phyloP scores from a whole-genome alignment of 1,140 invertebrate species.

The Globodera ellingtonae region DNA sequence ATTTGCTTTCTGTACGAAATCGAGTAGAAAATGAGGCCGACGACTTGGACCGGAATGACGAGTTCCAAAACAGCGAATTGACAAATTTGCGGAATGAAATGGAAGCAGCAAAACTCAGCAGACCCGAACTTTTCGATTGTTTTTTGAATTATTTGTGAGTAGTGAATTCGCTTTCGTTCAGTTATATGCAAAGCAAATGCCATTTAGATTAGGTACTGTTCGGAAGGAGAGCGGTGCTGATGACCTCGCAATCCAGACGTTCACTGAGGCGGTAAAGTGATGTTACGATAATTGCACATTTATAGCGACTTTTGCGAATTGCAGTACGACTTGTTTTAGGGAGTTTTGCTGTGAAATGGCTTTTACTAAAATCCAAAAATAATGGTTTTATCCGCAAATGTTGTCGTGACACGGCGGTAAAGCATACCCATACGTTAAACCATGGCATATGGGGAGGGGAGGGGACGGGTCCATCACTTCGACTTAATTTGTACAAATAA shows the following conservation, averaged over 20 bases:
- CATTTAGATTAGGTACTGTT: constrained; percentile 37
- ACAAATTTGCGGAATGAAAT: constrained; percentile 41
- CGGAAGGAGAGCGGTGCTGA: constrained; percentile 25
- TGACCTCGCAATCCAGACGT: constrained; percentile 37
- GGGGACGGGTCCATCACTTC: too few relatives aligned
- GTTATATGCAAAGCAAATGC: constrained; percentile 6
- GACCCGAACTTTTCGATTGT: constrained; percentile 42
- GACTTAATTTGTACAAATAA: too few relatives aligned
- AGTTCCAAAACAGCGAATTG: constrained; percentile 23
- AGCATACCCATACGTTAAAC: too few relatives aligned
- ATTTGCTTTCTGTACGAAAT: constrained; percentile 48
- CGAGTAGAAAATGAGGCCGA: constrained; percentile 40
- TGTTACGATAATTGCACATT: too few relatives aligned
- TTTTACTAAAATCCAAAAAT: too few relatives aligned
- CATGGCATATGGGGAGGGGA: too few relatives aligned
- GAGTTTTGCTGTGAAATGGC: too few relatives aligned
- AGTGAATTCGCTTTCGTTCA: constrained; percentile 18
- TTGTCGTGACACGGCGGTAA: too few relatives aligned
- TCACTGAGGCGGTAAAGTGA: constrained; percentile 28
- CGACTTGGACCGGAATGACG: constrained; percentile 38
- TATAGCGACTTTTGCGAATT: not conserved
- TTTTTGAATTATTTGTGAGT: constrained; percentile 53
- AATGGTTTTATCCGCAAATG: too few relatives aligned
- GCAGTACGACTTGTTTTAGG: too few relatives aligned
- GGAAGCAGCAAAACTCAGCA: constrained; percentile 40